Evolutionary conservation across 2,797 vertebrate genomes (phyloP).

Genomic region (Hypotaenidia philippensis): DNA sequence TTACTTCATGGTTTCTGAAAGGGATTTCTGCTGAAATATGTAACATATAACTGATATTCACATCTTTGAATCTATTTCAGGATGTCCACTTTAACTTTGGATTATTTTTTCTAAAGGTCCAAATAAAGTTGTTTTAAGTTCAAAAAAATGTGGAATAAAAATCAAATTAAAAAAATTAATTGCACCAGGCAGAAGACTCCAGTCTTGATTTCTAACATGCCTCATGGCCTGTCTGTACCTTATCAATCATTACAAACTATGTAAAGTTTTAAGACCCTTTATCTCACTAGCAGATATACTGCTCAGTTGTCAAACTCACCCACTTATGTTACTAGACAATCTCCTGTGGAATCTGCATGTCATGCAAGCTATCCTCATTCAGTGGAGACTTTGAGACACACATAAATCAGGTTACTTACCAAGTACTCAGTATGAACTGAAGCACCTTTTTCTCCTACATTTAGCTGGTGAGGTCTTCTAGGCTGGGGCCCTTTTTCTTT

Average conservation of each 20-base stretch:
- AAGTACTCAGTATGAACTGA: neutral
- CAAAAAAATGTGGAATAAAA: neutral
- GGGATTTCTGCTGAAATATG: neutral
- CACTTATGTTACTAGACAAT: neutral
- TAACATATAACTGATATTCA: neutral
- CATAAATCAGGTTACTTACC: neutral
- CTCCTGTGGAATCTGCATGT: neutral
- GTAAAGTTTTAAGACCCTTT: neutral
- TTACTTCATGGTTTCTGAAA: neutral
- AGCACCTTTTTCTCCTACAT: neutral
- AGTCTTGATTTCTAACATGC: neutral
- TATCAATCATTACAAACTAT: neutral
- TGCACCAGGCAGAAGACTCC: neutral
- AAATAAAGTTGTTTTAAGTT: neutral
- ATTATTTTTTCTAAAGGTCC: neutral
- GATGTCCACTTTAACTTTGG: neutral
- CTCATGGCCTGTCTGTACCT: neutral
- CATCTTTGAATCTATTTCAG: neutral
- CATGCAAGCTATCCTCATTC: neutral
- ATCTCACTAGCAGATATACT: neutral
- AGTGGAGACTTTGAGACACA: neutral
- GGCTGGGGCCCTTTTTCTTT: neutral
- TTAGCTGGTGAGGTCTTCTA: neutral
- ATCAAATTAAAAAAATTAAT: neutral
- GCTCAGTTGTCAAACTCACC: neutral